These are phyloP conservation scores for Meteorus colon DNA, from an alignment of 2,888 invertebrate genomes.

Conservation along the genomic window DNA sequence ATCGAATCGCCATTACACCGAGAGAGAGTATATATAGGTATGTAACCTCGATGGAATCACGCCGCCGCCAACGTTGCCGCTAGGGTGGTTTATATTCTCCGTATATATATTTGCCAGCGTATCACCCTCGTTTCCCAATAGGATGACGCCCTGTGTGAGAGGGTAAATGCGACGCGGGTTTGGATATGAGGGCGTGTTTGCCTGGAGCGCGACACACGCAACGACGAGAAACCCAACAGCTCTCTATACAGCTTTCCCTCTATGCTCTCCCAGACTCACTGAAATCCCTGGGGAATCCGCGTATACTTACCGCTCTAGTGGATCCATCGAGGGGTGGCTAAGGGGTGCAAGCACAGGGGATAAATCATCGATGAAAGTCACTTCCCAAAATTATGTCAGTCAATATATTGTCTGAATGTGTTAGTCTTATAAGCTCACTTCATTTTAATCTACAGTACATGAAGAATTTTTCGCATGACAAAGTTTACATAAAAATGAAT, in stretches of 20 bases:
- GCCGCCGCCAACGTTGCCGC: constrained; percentile 62
- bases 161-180: constrained; percentile 46
- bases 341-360: constrained; percentile 53
- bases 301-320: constrained; percentile 45
- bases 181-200: constrained; percentile 56
- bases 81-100: constrained; percentile 66
- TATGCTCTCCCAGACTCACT: constrained; percentile 56
- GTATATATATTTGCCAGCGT: constrained; percentile 69
- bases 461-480: neutral
- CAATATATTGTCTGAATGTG: constrained; percentile 1
- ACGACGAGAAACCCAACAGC: constrained; percentile 53
- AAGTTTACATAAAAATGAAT: neutral
- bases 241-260: constrained; percentile 50
- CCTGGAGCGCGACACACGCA: constrained; percentile 53
- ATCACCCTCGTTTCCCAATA: constrained; percentile 65
- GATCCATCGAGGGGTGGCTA: constrained; percentile 56
- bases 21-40: constrained; percentile 57
- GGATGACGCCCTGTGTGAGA: constrained; percentile 54
- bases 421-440: constrained; percentile 7
- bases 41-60: constrained; percentile 68
- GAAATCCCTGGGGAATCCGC: constrained; percentile 64
- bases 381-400: constrained; percentile 37
- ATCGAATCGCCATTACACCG: constrained; percentile 72
- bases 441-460: neutral
- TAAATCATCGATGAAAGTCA: constrained; percentile 56